Evolutionary conservation across 2,888 invertebrate genomes (phyloP).

Genomic region (Lasioglossum vierecki): DNA sequence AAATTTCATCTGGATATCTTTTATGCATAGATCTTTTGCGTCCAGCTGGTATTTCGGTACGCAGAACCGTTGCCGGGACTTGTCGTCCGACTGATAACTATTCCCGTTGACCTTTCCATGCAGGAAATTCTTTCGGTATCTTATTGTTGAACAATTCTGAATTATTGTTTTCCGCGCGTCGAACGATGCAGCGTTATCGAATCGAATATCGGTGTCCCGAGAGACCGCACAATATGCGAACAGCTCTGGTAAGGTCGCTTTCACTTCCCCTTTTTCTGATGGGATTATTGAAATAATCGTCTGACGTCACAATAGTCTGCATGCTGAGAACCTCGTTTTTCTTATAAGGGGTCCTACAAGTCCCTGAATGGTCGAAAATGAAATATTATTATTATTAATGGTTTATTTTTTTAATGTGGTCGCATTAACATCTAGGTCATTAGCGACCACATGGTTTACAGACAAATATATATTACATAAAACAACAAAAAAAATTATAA

Average conservation of each 20-base stretch:
- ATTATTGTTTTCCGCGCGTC: slow-evolving; percentile 2
- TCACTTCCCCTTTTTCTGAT: not conserved
- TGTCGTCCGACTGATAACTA: slow-evolving; percentile 5
- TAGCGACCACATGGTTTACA: too few species aligned
- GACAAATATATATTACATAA: too few species aligned
- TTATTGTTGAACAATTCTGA: slow-evolving; percentile 5
- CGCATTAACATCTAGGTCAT: too few species aligned
- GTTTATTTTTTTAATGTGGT: too few species aligned
- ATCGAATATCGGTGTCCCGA: not conserved
- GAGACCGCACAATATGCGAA: not conserved
- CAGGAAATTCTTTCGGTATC: slow-evolving; percentile 1
- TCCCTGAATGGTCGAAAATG: too few species aligned
- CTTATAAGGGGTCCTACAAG: too few species aligned
- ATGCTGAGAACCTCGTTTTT: not conserved
- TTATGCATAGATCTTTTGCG: slow-evolving; percentile 18
- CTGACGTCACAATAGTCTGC: not conserved
- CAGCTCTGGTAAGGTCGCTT: not conserved
- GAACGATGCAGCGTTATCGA: slow-evolving; percentile 9
- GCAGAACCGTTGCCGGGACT: not conserved
- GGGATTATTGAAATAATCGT: not conserved
- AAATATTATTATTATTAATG: too few species aligned
- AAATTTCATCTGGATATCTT: too few species aligned
- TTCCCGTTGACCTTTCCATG: slow-evolving; percentile 7
- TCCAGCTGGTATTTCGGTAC: slow-evolving; percentile 56
- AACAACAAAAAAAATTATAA: too few species aligned